Percentiles rank a stretch among this genome's conserved stretches.
Evolutionary conservation across 2,797 vertebrate genomes (phyloP).

Genomic region (Lemur catta): DNA sequence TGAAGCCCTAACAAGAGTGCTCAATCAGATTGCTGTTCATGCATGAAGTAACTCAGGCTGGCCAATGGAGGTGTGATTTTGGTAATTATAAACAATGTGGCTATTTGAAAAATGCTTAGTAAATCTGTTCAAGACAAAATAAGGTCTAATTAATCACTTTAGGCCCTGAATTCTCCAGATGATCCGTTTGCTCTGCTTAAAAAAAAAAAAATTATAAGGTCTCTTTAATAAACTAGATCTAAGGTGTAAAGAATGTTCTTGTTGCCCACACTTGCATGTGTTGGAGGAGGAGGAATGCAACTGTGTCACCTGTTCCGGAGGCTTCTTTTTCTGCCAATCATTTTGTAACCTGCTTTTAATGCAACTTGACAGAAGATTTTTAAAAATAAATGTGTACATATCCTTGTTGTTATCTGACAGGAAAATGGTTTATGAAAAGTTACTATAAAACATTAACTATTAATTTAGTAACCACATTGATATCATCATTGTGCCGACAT

Average conservation of each 20-base stretch:
- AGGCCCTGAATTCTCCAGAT: conserved; percentile 84
- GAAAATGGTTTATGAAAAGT: not conserved
- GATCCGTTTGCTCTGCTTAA: conserved; percentile 74
- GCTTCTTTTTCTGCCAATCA: conserved; percentile 57
- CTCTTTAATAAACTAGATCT: conserved; percentile 77
- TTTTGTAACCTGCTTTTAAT: conserved; percentile 68
- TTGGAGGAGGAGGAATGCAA: conserved; percentile 56
- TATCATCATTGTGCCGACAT: not conserved
- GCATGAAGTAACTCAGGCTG: conserved; percentile 85
- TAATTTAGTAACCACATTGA: not conserved
- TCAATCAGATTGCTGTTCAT: conserved; percentile 89
- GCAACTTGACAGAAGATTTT: conserved; percentile 63
- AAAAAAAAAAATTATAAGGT: conserved; percentile 38
- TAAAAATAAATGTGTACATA: conserved; percentile 70
- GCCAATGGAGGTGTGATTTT: conserved; percentile 86
- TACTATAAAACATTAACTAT: conserved; percentile 13
- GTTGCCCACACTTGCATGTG: conserved; percentile 55
- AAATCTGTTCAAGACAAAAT: conserved; percentile 86
- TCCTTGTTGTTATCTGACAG: not conserved
- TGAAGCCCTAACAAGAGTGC: conserved; percentile 86
- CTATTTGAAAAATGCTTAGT: conserved; percentile 82
- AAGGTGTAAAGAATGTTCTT: conserved; percentile 65
- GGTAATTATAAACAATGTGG: conserved; percentile 86
- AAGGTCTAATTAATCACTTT: conserved; percentile 89
- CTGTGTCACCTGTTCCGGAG: conserved; percentile 60